Evolutionary conservation across 2,113 vertebrate species (phyloP).

Genomic region (Pangasianodon hypophthalmus): DNA sequence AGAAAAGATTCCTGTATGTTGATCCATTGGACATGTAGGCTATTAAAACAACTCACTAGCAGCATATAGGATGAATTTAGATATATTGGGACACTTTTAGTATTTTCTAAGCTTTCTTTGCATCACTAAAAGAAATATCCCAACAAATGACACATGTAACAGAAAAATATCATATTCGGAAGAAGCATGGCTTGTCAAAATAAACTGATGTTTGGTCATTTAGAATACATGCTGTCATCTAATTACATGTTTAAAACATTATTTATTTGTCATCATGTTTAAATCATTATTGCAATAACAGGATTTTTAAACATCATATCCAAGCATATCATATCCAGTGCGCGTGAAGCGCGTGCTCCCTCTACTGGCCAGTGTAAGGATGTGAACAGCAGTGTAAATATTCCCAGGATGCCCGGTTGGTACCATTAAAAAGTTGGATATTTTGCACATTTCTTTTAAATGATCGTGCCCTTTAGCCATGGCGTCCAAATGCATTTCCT

Average conservation of each 20-base stretch:
- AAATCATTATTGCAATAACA: too few relatives aligned
- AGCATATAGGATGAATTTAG: too few relatives aligned
- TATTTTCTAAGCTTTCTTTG: neutral
- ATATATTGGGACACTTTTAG: neutral
- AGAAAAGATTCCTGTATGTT: neutral
- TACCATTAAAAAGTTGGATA: neutral
- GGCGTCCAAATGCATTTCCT: neutral
- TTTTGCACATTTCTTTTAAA: neutral
- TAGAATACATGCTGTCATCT: neutral
- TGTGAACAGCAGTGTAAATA: neutral
- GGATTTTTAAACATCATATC: too few relatives aligned
- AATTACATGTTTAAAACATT: neutral
- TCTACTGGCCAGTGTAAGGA: constrained; percentile 41
- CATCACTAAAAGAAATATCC: neutral
- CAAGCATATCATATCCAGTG: neutral
- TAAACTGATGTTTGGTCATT: neutral
- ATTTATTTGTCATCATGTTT: too few relatives aligned
- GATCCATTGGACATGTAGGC: too few relatives aligned
- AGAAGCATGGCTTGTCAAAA: neutral
- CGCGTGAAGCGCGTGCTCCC: constrained; percentile 17
- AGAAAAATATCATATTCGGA: neutral
- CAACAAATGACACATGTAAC: neutral
- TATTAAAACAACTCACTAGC: too few relatives aligned
- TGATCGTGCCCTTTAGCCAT: neutral
- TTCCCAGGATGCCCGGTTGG: neutral